Evolutionary conservation across 92 coral and sea anemone species (phyloP).

Genomic region (Palythoa caribaeorum): DNA sequence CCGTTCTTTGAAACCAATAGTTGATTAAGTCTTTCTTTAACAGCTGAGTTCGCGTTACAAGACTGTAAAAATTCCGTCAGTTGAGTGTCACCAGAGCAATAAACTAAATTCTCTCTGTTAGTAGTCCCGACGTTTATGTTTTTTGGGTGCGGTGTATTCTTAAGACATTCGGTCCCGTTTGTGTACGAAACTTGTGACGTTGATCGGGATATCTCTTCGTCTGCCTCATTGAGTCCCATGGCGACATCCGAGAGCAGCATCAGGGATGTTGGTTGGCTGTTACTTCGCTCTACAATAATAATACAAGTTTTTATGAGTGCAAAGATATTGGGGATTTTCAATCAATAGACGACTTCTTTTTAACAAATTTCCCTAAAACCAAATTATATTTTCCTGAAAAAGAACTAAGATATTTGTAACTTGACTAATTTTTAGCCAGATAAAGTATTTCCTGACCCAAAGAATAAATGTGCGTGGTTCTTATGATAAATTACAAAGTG

Average conservation of each 20-base stretch:
- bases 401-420: no score
- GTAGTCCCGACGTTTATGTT: background rate
- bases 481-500: background rate
- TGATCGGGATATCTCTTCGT: background rate
- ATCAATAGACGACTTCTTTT: no score
- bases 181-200: background rate
- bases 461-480: no score
- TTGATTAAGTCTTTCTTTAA: background rate
- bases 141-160: background rate
- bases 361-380: no score
- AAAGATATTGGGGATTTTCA: background rate
- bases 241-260: constrained; percentile 42
- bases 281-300: constrained; percentile 1
- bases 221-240: constrained; percentile 9
- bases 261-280: constrained; percentile 4
- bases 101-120: background rate
- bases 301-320: background rate
- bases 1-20: background rate
- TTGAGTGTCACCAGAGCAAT: background rate
- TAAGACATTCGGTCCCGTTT: background rate
- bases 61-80: background rate
- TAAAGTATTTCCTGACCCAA: no score
- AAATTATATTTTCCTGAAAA: no score
- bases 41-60: background rate
- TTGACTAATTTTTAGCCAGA: no score